These are phyloP conservation scores for Drosophila trichaetosa DNA, from an alignment of 2,888 invertebrate species.

Conservation along the genomic window DNA sequence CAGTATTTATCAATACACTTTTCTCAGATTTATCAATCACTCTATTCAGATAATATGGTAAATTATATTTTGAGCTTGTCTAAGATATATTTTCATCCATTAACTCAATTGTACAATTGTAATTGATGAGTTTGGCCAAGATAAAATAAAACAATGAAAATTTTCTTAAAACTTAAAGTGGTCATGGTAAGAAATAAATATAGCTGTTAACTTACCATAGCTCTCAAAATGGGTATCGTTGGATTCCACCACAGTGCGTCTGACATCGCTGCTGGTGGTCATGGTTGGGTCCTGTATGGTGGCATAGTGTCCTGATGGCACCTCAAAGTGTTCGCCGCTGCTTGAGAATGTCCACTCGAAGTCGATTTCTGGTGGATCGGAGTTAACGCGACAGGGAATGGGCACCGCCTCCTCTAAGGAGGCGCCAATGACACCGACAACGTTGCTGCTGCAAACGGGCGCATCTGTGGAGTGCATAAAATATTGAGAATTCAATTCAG, in stretches of 20 bases:
- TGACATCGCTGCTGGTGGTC: conserved; percentile 83
- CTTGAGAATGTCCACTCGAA: conserved; percentile 97
- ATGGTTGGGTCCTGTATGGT: conserved; percentile 87
- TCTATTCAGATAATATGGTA: neutral
- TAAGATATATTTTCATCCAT: neutral
- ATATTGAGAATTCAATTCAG: conserved; percentile 15
- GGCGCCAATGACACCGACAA: conserved; percentile 92
- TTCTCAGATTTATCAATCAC: neutral
- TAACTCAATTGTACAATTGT: neutral
- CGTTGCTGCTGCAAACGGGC: conserved; percentile 91
- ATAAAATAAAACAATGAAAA: neutral
- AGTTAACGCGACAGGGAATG: conserved; percentile 94
- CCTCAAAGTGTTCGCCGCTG: conserved; percentile 93
- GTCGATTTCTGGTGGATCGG: conserved; percentile 93
- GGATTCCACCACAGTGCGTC: conserved; percentile 84
- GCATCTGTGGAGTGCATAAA: conserved; percentile 87
- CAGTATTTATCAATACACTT: neutral
- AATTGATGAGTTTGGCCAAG: neutral
- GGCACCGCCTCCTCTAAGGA: conserved; percentile 93
- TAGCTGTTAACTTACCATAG: conserved; percentile 80
- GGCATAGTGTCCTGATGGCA: conserved; percentile 88
- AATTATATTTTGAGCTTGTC: neutral
- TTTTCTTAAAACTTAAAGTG: neutral
- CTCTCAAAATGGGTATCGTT: conserved; percentile 85
- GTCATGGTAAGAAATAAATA: neutral